These are phyloP conservation scores for Hormiphora californensis DNA, from an alignment of 37 sponge, comb jelly and placozoan species.

Conservation along the genomic window DNA sequence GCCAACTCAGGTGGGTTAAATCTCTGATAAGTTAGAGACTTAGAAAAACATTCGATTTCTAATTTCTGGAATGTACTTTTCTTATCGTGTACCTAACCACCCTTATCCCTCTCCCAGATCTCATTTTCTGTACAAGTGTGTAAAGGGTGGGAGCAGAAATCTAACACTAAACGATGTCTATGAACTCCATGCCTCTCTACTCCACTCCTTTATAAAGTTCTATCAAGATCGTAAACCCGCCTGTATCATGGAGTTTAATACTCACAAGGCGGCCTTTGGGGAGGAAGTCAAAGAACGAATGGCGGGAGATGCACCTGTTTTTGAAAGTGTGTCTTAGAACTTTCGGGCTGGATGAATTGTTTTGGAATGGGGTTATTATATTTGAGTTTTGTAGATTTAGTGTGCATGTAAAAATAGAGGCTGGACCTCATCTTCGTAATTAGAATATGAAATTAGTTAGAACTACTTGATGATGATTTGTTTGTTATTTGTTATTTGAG, in stretches of 20 bases:
- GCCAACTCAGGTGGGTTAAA: slow-evolving; percentile 43
- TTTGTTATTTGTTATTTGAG: too few relatives aligned
- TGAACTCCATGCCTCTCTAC: not conserved
- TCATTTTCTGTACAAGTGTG: slow-evolving; percentile 53
- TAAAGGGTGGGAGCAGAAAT: not conserved
- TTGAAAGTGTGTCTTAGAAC: not conserved
- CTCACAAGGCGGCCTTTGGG: slow-evolving; percentile 24
- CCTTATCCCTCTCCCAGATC: not conserved
- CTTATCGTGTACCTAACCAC: too few relatives aligned
- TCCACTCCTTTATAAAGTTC: not conserved
- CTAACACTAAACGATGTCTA: slow-evolving; percentile 25
- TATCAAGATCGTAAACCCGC: slow-evolving; percentile 11
- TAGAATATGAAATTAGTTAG: too few relatives aligned
- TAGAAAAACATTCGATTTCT: too few relatives aligned
- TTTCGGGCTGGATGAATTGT: too few relatives aligned
- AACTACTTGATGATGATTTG: too few relatives aligned
- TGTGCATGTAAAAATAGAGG: too few relatives aligned
- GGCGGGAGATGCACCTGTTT: not conserved
- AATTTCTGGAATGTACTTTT: too few relatives aligned
- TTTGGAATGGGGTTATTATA: too few relatives aligned
- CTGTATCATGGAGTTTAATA: slow-evolving; percentile 41
- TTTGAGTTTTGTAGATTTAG: too few relatives aligned
- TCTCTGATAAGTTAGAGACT: too few relatives aligned
- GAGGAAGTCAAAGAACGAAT: not conserved
- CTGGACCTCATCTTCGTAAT: too few relatives aligned